These are phyloP conservation scores for Recurvirostra avosetta DNA, from an alignment of 2,113 vertebrate genomes.

Conservation along the genomic window DNA sequence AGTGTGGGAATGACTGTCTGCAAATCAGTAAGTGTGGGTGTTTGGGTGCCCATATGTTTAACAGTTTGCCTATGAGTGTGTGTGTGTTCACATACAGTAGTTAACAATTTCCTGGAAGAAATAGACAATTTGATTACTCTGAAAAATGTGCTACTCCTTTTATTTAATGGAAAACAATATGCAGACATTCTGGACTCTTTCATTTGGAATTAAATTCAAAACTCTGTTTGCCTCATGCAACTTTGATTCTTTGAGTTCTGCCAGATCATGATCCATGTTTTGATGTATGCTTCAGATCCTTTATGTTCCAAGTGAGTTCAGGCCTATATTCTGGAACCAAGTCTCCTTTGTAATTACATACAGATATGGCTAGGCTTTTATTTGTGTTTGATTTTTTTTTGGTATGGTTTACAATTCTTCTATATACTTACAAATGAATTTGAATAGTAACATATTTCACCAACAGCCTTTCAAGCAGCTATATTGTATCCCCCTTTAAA, in stretches of 20 bases:
- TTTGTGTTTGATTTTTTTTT: not conserved
- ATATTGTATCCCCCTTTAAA: not conserved
- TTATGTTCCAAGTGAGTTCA: not conserved
- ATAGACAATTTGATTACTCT: not conserved
- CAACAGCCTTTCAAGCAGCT: not conserved
- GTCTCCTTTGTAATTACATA: not conserved
- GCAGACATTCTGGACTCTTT: not conserved
- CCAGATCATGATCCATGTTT: not conserved
- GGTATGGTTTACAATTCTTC: not conserved
- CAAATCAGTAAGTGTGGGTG: not conserved
- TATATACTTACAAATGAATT: not conserved
- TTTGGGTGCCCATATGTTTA: not conserved
- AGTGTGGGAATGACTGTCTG: not conserved
- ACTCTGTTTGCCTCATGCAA: not conserved
- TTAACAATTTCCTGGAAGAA: not conserved
- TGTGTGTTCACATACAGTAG: not conserved
- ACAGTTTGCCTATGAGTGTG: not conserved
- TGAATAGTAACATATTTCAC: not conserved
- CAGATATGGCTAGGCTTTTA: not conserved
- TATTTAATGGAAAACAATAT: not conserved
- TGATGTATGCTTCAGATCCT: not conserved
- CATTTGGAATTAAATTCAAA: not conserved
- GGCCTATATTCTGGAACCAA: not conserved
- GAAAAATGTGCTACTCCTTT: not conserved
- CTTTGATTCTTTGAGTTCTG: not conserved